Evolutionary conservation across 2,113 vertebrate genomes (phyloP).

Genomic region (rabbit (Oryctolagus cuniculus)): mOryCun1.1 NC_091432.1:19148001-19148500

Average conservation of each 20-base stretch:
- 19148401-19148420: neutral
- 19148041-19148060: slow-evolving; percentile 53
- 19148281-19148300: slow-evolving; percentile 96
- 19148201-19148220: slow-evolving; percentile 97
- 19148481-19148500: neutral
- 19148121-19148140: slow-evolving; percentile 29
- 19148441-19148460: too few species aligned
- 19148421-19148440: neutral
- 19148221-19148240: slow-evolving; percentile 99
- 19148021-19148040: slow-evolving; percentile 16
- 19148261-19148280: slow-evolving; percentile 98
- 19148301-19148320: slow-evolving; percentile 98
- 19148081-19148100: slow-evolving; percentile 56
- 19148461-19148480: neutral
- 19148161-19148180: slow-evolving; percentile 62
- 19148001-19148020: slow-evolving; percentile 15
- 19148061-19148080: slow-evolving; percentile 3
- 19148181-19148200: slow-evolving; percentile 86
- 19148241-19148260: slow-evolving; percentile 96
- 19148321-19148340: slow-evolving; percentile 93
- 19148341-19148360: slow-evolving; percentile 31
- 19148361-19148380: neutral
- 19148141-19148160: slow-evolving; percentile 19
- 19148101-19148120: slow-evolving; percentile 38
- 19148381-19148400: slow-evolving; percentile 3